Base-by-base conservation (phyloP, 2,888 invertebrate species). In the Callyntrura sp. region DNA sequence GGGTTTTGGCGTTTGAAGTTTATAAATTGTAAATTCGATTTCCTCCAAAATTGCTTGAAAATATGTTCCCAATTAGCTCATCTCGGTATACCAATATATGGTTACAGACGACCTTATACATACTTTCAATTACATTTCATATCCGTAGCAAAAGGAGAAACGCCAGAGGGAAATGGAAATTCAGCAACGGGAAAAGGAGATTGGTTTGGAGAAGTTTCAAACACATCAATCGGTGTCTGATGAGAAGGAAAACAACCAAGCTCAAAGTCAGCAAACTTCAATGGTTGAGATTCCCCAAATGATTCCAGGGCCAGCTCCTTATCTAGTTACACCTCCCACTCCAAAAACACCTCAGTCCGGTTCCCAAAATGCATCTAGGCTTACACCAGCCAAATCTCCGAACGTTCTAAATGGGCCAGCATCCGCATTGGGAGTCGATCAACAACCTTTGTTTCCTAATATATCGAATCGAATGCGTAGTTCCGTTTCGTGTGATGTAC, bases 401-500 rank as follows among this genome's bases (percentile, higher is more conserved):
- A 70, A 60, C 23, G 14, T 68, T 23, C 78, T 79, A 23, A 89
- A 78, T 70, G 84, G 81, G 12, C 79, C 45, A 62, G 60, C 55
- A 57, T 2, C 60, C 23, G 45, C 60, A 17, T n/a, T 65, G 17
- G 84, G 65, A 83, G 48, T 57, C 45, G 86, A 86, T 51, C 86
- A 65, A 51, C 86, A 35, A 62, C 73, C 86, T 20, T 73, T 90
- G 78, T 86, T 91, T 60, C 91, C 91, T 2, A 89, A 87, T 43
- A 84, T 91, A 60, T 65, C 70, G 14, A 82, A 23, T 17, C 87
- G 83, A 62, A 79, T 91, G 12, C 83, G 78, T 28, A 76, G 62
- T 17, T 91, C 91, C 11, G 48, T 85, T 35, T 90, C 90, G 23
- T 87, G 89, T 90, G 91, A 91, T 91, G 91, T 91, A 81, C 60